A percentile compares a stretch with the other conserved stretches of the same genome.
phyloP scores from a whole-genome alignment of 2,797 vertebrate species.

The Rousettus madagascariensis region DNA sequence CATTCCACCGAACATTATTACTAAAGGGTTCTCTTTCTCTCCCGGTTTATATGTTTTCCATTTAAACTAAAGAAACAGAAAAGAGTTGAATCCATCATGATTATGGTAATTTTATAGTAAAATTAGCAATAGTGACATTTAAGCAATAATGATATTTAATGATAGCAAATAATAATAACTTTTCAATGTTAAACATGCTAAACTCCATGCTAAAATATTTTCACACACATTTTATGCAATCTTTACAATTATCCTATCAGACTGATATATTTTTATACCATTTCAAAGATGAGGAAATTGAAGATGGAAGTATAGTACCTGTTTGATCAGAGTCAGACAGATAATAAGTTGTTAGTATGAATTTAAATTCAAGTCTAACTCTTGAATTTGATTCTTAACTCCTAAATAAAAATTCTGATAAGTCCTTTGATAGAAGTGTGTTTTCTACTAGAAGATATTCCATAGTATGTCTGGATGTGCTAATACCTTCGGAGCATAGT shows the following conservation, averaged over 20 bases:
- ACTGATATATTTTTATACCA: background rate
- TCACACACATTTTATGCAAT: background rate
- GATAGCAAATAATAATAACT: background rate
- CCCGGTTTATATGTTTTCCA: background rate
- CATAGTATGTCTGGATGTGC: background rate
- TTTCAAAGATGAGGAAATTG: background rate
- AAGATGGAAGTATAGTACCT: background rate
- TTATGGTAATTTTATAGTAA: conserved; percentile 10
- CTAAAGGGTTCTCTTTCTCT: background rate
- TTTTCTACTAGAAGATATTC: background rate
- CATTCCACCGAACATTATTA: background rate
- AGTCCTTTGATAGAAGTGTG: accelerated
- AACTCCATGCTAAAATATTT: background rate
- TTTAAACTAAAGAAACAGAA: background rate
- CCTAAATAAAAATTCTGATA: background rate
- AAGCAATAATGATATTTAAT: background rate
- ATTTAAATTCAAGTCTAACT: background rate
- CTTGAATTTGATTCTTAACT: background rate
- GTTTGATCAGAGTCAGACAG: background rate
- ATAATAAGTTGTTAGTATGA: accelerated
- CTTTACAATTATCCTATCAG: background rate
- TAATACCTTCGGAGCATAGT: background rate
- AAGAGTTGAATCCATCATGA: background rate
- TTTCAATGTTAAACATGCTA: background rate
- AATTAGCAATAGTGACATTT: background rate